Percentiles rank a stretch among this genome's conserved stretches.
phyloP scores from a whole-genome alignment of 1,140 invertebrate species.

The Acromyrmex charruanus region DNA sequence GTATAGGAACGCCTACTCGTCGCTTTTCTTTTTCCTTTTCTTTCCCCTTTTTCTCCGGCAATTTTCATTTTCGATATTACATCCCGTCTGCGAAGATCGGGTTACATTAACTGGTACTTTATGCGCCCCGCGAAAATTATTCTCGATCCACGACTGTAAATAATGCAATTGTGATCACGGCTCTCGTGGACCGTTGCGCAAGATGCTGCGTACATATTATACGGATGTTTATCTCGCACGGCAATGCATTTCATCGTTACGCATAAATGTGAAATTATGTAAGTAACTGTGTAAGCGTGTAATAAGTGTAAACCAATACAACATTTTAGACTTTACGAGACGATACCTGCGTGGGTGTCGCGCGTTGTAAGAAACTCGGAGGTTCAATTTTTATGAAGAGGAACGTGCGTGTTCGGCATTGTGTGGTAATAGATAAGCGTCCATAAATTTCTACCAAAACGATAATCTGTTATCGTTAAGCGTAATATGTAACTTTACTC shows the following conservation, averaged over 20 bases:
- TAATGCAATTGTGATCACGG: conserved; percentile 39
- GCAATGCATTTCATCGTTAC: conserved; percentile 43
- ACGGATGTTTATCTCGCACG: conserved; percentile 36
- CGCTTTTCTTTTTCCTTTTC: neutral
- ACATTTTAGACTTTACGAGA: conserved; percentile 72
- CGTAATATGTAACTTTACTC: conserved; percentile 22
- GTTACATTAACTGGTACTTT: conserved; percentile 45
- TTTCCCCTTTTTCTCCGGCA: neutral
- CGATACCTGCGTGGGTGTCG: conserved; percentile 64
- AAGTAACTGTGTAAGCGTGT: conserved; percentile 63
- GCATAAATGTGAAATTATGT: conserved; percentile 65
- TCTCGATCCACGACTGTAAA: conserved; percentile 41
- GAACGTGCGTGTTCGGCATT: conserved; percentile 46
- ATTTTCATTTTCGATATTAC: conserved; percentile 14
- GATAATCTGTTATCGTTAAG: conserved; percentile 68
- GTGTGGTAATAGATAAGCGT: conserved; percentile 60
- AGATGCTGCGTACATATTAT: conserved; percentile 11
- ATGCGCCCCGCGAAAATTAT: conserved; percentile 45
- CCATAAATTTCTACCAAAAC: conserved; percentile 46
- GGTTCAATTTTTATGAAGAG: conserved; percentile 58
- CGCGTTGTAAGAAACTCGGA: conserved; percentile 2
- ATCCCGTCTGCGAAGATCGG: conserved; percentile 37
- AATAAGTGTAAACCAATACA: conserved; percentile 67
- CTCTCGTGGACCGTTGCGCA: conserved; percentile 34
- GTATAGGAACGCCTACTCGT: neutral